Evolutionary conservation across 2,888 invertebrate species (phyloP), one percentile per base, ranked within the genome.

Genomic region (Hypercompe scribonia): DNA sequence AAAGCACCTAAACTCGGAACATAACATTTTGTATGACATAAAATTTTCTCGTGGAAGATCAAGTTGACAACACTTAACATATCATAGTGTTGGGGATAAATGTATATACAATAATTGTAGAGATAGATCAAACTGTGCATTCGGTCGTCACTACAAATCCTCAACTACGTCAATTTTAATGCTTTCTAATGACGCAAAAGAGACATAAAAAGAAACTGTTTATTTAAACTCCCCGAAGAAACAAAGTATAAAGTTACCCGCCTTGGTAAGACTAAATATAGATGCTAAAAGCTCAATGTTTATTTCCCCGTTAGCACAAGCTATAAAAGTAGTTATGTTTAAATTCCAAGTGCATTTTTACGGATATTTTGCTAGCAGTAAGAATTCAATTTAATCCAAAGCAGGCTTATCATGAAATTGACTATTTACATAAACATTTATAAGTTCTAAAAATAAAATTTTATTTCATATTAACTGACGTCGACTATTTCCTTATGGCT

Each of bases 381-480:
- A 65, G 65, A 70, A 46, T n/a, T 46, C 50, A 18, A 70, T 65
- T n/a, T 28, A 28, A 34, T 70, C 11, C 11, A 39, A 46, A 73
- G 63, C 24, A 39, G 42, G 34, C 65, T 69, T 73, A 65, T 65
- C 54, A 73, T 69, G 69, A 28, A 42, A 54, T 65, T 72, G 31
- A 34, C 39, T 46, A 65, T 69, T 33, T 69, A 33, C 65, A 65
- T 69, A 65, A 73, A 65, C 42, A 65, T 36, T 34, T 65, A 65
- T 65, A 69, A n/a, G 31, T 34, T 65, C 65, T 69, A 66, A 61
- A 68, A 69, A 69, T 65, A 69, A 61, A 46, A 33, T 31, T 65
- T 58, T 70, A 73, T 69, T 33, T 72, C 34, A 39, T 34, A 64
- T 31, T 68, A 58, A 69, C 42, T 73, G 69, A 61, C 63, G 63